Evolutionary conservation across 2,888 invertebrate genomes (phyloP), one percentile per base, ranked within the genome.

Genomic region (Dugesia japonica): DNA sequence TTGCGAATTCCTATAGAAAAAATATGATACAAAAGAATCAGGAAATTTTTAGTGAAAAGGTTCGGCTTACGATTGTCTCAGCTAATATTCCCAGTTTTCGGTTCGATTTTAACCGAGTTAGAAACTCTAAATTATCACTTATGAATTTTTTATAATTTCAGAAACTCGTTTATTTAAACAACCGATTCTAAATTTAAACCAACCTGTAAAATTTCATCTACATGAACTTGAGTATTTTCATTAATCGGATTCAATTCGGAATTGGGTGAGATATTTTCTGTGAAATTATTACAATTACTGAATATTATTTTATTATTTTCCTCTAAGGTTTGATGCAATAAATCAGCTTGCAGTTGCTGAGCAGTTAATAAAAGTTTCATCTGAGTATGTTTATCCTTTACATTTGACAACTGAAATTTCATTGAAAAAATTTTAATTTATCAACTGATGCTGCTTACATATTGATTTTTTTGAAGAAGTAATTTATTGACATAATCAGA

Each of bases 331-430:
- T n/a, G 4, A n/a, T 56, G 56, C 56, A 56, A 56, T 56, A 56
- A n/a, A n/a, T 56, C 56, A 20, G 56, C 56, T 56, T 56, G 56
- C 9, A 56, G 23, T n/a, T 56, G 56, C 23, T 56, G 56, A 56
- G 56, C 56, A 4, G 56, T 56, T n/a, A 56, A 23, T 56, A 56
- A 56, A 56, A 56, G 56, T 56, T 56, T 56, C 56, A 56, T 20
- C n/a, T 56, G 4, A n/a, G 56, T 56, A n/a, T 56, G 56, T n/a
- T 56, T 56, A n/a, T 56, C 56, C 9, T 56, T 56, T n/a, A 23
- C 7, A 23, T 56, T 56, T n/a, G 56, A 56, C 4, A n/a, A 1
- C 56, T 56, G 31, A 56, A 56, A 56, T 56, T 56, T 13, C 38
- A 38, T 38, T 38, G 13, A 38, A 38, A 38, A 9, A 17, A 38